Evolutionary conservation across 2,113 vertebrate genomes (phyloP), one percentile per base, ranked within the genome.

Genomic region (Cygnus buccinator): DNA sequence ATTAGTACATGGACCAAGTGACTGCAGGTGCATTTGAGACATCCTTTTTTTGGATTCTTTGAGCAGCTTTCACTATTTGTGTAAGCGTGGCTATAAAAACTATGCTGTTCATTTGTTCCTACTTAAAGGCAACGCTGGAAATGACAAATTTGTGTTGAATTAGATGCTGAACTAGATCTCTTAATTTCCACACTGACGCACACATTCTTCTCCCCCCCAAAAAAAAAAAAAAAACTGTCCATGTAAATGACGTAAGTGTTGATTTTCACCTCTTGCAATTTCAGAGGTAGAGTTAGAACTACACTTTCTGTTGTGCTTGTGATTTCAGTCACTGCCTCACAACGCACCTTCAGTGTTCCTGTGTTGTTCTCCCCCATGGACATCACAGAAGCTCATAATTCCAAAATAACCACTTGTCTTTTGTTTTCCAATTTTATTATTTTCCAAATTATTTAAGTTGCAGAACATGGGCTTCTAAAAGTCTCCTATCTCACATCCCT

Each of bases 181-280:
- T 68, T 29, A 66, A 21, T 73, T 91, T 84, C 12, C 41, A 67
- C 10, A 74, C 66, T 16, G 71, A 77, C 61, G 54, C 18, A 26
- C 26, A 19, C 0, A 0, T 29, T n/a, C 20, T 5, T 15, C 5
- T 23, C 6, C 6, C 6, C 20, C 7, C 41, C 41, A n/a, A n/a
- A n/a, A 5, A 13, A 41, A 41, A 41, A 41, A 20, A 48, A 48
- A 21, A 22, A 65, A 7, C 8, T 2, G 12, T 6, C 23, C 33
- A 33, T 23, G 14, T 28, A 84, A 80, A 80, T 19, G 3, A 76
- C 43, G 52, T 4, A 52, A 57, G 61, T 8, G 4, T 5, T 82
- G 48, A 7, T 5, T 10, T 91, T 65, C 68, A 9, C 13, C 54
- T 63, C 54, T 55, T 41, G 48, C 19, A 48, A 19, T 54, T 25